Evolutionary conservation across 2,797 vertebrate species (phyloP).

Genomic region (Urosaurus nigricauda): DNA sequence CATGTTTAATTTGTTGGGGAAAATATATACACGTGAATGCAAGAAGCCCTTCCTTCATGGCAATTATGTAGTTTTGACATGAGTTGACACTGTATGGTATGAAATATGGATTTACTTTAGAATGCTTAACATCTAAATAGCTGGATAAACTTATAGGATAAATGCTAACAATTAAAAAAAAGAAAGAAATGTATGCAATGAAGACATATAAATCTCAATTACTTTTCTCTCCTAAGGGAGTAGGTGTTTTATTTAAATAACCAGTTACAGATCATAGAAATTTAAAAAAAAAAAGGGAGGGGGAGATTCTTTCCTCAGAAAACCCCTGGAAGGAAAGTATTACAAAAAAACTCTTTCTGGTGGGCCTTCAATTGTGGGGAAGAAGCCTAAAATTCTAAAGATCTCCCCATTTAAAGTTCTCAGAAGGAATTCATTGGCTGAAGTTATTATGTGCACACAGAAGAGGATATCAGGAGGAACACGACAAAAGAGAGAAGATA

Average conservation of each 20-base stretch:
- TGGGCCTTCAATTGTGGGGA: neutral
- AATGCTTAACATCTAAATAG: conserved; percentile 25
- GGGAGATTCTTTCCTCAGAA: neutral
- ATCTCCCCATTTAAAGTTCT: neutral
- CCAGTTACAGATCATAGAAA: neutral
- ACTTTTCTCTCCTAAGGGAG: neutral
- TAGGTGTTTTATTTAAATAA: neutral
- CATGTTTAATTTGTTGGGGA: neutral
- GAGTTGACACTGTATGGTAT: neutral
- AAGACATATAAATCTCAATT: neutral
- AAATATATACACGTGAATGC: conserved; percentile 6
- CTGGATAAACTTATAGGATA: neutral
- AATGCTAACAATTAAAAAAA: conserved; percentile 31
- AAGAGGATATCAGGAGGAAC: neutral
- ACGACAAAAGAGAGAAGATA: neutral
- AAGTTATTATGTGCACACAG: too few species aligned
- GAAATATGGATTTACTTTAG: neutral
- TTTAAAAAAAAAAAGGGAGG: neutral
- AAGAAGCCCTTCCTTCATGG: conserved; percentile 21
- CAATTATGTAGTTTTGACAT: neutral
- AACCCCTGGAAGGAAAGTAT: neutral
- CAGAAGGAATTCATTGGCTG: neutral
- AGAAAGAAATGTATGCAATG: neutral
- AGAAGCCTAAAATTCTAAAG: neutral
- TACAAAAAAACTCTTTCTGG: neutral